These are phyloP conservation scores for Mastacembelus armatus DNA, from an alignment of 2,797 vertebrate genomes.

Conservation along the genomic window DNA sequence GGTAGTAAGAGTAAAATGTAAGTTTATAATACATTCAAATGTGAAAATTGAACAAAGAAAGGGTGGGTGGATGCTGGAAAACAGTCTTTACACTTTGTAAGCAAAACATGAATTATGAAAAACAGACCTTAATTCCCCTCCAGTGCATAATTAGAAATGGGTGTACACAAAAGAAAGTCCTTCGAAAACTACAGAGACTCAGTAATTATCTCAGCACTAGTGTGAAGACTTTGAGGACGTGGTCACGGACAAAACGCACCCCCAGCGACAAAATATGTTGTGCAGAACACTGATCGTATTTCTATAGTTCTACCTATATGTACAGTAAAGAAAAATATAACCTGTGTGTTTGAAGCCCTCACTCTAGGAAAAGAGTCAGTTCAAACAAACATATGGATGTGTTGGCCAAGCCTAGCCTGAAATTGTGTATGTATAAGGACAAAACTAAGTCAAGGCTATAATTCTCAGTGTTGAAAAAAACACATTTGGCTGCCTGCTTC, in stretches of 20 bases:
- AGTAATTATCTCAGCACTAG: slow-evolving; percentile 50
- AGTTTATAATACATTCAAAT: slow-evolving; percentile 44
- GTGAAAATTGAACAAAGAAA: slow-evolving; percentile 51
- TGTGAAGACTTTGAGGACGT: slow-evolving; percentile 38
- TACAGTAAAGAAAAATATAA: slow-evolving; percentile 6
- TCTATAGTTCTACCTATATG: slow-evolving; percentile 5
- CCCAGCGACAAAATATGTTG: slow-evolving; percentile 13
- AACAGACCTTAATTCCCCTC: slow-evolving; percentile 58
- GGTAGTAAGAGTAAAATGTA: slow-evolving; percentile 62
- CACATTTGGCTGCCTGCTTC: slow-evolving; percentile 53
- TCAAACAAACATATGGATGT: slow-evolving; percentile 52
- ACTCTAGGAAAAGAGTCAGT: slow-evolving; percentile 42
- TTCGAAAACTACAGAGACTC: slow-evolving; percentile 14
- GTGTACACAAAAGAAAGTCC: slow-evolving; percentile 27
- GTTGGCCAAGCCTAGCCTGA: slow-evolving; percentile 25
- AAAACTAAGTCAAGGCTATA: slow-evolving; percentile 52
- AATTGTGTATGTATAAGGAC: slow-evolving; percentile 49
- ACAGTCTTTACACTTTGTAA: slow-evolving; percentile 60
- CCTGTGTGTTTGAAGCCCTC: not conserved
- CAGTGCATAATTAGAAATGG: slow-evolving; percentile 66
- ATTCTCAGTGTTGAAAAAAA: slow-evolving; percentile 41
- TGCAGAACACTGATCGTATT: slow-evolving; percentile 14
- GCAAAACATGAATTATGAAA: slow-evolving; percentile 68
- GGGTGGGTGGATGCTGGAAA: slow-evolving; percentile 37
- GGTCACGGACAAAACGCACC: slow-evolving; percentile 43